Conservation (phyloP, 2,888 invertebrate species). For the Cenopis cana region DNA sequence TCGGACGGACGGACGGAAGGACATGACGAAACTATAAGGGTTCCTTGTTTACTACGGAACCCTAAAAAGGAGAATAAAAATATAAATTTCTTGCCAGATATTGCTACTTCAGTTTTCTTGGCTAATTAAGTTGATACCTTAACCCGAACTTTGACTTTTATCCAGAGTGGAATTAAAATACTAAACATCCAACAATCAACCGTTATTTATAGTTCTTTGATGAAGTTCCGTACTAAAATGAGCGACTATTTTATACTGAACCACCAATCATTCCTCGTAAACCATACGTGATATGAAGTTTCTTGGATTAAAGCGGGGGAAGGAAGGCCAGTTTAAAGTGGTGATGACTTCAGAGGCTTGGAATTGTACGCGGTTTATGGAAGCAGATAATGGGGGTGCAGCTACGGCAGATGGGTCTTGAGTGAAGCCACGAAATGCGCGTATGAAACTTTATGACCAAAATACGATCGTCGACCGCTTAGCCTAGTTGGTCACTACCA, state of each 20-base stretch:
- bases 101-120: neutral
- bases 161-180: conserved; percentile 16
- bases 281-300: conserved; percentile 6
- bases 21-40: too few species aligned
- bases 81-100: too few species aligned
- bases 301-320: neutral
- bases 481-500: too few species aligned
- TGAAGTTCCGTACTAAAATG: conserved; percentile 37
- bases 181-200: conserved; percentile 32
- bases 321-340: conserved; percentile 34
- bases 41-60: too few species aligned
- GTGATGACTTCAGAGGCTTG: conserved; percentile 42
- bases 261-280: conserved; percentile 5
- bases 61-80: too few species aligned
- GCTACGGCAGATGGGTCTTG: conserved; percentile 44
- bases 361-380: conserved; percentile 45
- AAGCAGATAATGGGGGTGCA: conserved; percentile 45
- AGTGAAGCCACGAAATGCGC: conserved; percentile 23
- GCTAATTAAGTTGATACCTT: neutral
- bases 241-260: conserved; percentile 21
- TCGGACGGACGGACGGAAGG: too few species aligned
- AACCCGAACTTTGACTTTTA: neutral
- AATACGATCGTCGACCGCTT: too few species aligned
- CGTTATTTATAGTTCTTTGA: conserved; percentile 43
- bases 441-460: neutral